Base-by-base conservation (phyloP, 2,888 invertebrate species). In the Macropis europaea region DNA sequence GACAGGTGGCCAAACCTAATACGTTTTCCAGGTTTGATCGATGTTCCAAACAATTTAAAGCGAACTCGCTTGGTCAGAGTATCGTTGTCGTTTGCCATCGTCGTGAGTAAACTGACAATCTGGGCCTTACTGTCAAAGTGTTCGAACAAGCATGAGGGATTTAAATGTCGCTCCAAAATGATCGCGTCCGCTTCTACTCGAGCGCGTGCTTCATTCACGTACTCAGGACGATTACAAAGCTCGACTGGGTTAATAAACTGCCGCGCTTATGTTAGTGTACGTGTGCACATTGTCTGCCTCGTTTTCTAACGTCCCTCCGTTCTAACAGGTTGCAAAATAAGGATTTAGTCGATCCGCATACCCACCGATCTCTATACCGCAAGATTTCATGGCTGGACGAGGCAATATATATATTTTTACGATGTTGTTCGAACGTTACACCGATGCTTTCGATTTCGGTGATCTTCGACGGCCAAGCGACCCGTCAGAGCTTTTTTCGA, bases 81-180 rank as follows among this genome's bases (percentile, higher is more conserved):
- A n/a, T n/a, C n/a, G n/a, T n/a, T n/a, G n/a, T n/a, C n/a, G n/a
- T n/a, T n/a, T n/a, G n/a, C n/a, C n/a, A n/a, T n/a, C n/a, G n/a
- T n/a, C n/a, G n/a, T n/a, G n/a, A n/a, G n/a, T n/a, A n/a, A n/a
- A n/a, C n/a, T n/a, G n/a, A n/a, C n/a, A n/a, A n/a, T n/a, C n/a
- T n/a, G n/a, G n/a, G n/a, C n/a, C n/a, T n/a, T n/a, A n/a, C n/a
- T n/a, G n/a, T n/a, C n/a, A n/a, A n/a, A n/a, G n/a, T n/a, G n/a
- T n/a, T n/a, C 4, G 13, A 19, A 38, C 26, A 15, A 19, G 6
- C 48, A 19, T 24, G 38, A 40, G 71, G 71, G 56, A 60, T 72
- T 68, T 68, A 68, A 68, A 68, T 47, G 72, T 30, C 45, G 11
- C 32, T 11, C 22, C 53, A 56, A 59, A 66, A 60, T 45, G 52